A percentile compares a stretch with the other conserved stretches of the same genome.
Conservation (phyloP, 2,113 vertebrate species). For the Verasper variegatus region DNA sequence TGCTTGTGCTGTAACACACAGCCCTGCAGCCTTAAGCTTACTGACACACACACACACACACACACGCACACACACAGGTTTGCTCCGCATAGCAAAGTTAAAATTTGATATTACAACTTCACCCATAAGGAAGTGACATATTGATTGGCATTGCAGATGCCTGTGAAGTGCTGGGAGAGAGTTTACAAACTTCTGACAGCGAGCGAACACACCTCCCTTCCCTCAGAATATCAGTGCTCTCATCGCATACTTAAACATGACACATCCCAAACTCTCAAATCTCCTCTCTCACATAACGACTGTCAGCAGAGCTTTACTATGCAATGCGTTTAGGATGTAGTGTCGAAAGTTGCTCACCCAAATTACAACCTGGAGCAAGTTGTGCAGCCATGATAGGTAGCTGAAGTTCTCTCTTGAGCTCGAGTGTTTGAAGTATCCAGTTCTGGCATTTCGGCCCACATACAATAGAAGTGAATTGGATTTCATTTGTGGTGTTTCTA, state of each 20-base stretch:
- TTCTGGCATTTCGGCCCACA: slow-evolving; percentile 5
- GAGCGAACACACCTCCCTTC: slow-evolving; percentile 36
- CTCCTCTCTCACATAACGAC: slow-evolving; percentile 25
- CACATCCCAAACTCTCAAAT: slow-evolving; percentile 33
- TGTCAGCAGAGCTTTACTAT: neutral
- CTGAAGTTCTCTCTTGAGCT: too few relatives aligned
- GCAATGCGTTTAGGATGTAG: slow-evolving; percentile 1
- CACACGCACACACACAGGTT: slow-evolving; percentile 41
- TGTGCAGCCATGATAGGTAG: too few relatives aligned
- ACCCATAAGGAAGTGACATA: slow-evolving; percentile 73
- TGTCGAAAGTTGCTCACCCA: neutral
- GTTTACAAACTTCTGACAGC: slow-evolving; percentile 73
- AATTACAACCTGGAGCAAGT: neutral
- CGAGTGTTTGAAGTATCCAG: slow-evolving; percentile 1
- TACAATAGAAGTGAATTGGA: neutral
- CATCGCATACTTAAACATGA: slow-evolving; percentile 37
- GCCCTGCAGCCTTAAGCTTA: slow-evolving; percentile 66
- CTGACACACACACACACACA: slow-evolving; percentile 57
- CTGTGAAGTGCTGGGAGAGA: slow-evolving; percentile 63
- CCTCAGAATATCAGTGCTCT: slow-evolving; percentile 47
- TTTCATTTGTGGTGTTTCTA: neutral
- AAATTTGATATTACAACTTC: slow-evolving; percentile 76
- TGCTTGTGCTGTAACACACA: slow-evolving; percentile 71
- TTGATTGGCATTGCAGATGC: slow-evolving; percentile 62
- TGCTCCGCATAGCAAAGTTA: slow-evolving; percentile 72